Conservation (phyloP, 2,797 vertebrate species). For the Phalloptychus januarius region DNA sequence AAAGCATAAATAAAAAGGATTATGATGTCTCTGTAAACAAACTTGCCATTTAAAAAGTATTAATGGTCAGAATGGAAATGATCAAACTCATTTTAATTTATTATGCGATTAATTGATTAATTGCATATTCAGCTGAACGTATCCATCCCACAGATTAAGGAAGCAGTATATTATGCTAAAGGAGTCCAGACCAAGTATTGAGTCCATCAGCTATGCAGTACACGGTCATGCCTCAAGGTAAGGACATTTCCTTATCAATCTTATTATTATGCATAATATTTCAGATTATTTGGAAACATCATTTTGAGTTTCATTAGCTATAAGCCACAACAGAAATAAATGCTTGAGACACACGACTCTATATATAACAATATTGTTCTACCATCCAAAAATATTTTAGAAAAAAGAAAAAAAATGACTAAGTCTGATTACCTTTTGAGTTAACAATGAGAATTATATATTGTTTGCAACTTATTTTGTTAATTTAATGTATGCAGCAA, state of each 20-base stretch:
- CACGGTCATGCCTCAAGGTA: not conserved
- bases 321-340: not conserved
- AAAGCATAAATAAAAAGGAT: too few species aligned
- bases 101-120: too few species aligned
- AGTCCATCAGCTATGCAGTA: not conserved
- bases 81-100: too few species aligned
- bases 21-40: too few species aligned
- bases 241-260: not conserved
- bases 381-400: not conserved
- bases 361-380: not conserved
- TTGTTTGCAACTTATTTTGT: too few species aligned
- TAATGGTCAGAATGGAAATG: too few species aligned
- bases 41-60: too few species aligned
- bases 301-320: not conserved
- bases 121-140: too few species aligned
- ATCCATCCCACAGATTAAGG: not conserved
- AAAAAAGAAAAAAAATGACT: too few species aligned
- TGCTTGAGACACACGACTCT: not conserved
- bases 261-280: not conserved
- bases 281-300: not conserved
- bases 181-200: not conserved
- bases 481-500: too few species aligned
- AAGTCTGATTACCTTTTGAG: too few species aligned
- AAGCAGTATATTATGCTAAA: not conserved
- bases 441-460: too few species aligned